Base-by-base conservation (phyloP, 2,888 invertebrate species). In the Augochlorella aurata region DNA sequence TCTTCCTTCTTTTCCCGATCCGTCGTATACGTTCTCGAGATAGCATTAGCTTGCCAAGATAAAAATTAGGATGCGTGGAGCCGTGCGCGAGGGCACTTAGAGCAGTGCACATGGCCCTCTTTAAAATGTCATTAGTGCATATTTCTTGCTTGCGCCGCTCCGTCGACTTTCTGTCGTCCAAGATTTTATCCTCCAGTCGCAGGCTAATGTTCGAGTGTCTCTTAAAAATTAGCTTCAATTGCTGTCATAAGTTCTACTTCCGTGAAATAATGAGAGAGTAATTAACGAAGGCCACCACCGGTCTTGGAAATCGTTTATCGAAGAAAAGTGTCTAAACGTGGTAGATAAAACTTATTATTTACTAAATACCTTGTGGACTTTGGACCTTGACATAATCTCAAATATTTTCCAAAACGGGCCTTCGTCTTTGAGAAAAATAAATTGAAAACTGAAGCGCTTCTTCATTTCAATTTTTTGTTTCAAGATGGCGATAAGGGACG, bases 121-220 rank as follows among this genome's bases (percentile, higher is more conserved):
- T 83, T 82, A 79, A 82, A 83, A 79, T 44, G 67, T 83, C 82
- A 54, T 83, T 83, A 82, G 71, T 49, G 78, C 21, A 61, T 69
- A 63, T 73, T 76, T 74, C 74, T 69, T 76, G n/a, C 63, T 67
- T 24, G 14, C 52, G 38, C 14, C 54, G 58, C 76, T 74, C 44
- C 45, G 12, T 52, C 61, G 66, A 66, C 70, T 54, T 49, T 44
- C 54, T 66, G 16, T 52, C 58, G 16, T 12, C 16, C 9, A 18
- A 44, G 45, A 65, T 70, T 50, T 68, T 44, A 50, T 68, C 49
- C n/a, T 14, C 49, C 9, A 16, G 50, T 67, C n/a, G 50, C 63
- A 9, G 38, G 63, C 16, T 12, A 74, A 52, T 50, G 18, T 24
- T 45, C 49, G 54, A 24, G 8, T 24, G 5, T 44, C 21, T 54